A percentile compares a stretch with the other conserved stretches of the same genome.
phyloP scores from a whole-genome alignment of 1,140 invertebrate species.

The Drepana arcuata region DNA sequence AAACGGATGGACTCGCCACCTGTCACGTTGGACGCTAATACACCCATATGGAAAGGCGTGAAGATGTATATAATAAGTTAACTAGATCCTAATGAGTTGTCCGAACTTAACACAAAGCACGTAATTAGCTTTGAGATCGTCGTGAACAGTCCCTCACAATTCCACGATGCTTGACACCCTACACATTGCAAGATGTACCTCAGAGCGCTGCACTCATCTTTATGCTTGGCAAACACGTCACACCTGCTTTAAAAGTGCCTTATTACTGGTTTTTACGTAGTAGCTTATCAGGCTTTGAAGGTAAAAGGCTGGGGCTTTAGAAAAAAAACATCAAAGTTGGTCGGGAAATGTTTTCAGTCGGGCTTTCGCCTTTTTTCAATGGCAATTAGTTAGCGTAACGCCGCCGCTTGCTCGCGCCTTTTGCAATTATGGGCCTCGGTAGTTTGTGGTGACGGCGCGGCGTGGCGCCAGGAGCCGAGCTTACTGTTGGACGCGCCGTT shows the following conservation, averaged over 20 bases:
- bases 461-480: too few relatives aligned
- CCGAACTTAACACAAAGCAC: too few relatives aligned
- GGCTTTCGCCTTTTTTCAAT: slow-evolving; percentile 69
- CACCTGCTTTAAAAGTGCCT: slow-evolving; percentile 64
- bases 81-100: too few relatives aligned
- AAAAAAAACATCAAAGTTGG: slow-evolving; percentile 60
- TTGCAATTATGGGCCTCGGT: slow-evolving; percentile 57
- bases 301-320: slow-evolving; percentile 43
- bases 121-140: too few relatives aligned
- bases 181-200: slow-evolving; percentile 27
- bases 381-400: slow-evolving; percentile 65
- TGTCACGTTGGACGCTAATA: too few relatives aligned
- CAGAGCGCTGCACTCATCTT: slow-evolving; percentile 45
- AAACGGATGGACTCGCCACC: too few relatives aligned
- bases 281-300: slow-evolving; percentile 56
- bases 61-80: too few relatives aligned
- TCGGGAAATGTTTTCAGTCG: slow-evolving; percentile 62
- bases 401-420: slow-evolving; percentile 55
- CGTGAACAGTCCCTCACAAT: too few relatives aligned
- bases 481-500: slow-evolving; percentile 3
- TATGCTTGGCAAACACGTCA: slow-evolving; percentile 33
- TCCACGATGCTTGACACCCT: too few relatives aligned
- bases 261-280: slow-evolving; percentile 57
- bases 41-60: too few relatives aligned
- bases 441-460: slow-evolving; percentile 17